These are phyloP conservation scores for Equus quagga DNA, from an alignment of 2,113 vertebrate species.

Conservation along the genomic window DNA sequence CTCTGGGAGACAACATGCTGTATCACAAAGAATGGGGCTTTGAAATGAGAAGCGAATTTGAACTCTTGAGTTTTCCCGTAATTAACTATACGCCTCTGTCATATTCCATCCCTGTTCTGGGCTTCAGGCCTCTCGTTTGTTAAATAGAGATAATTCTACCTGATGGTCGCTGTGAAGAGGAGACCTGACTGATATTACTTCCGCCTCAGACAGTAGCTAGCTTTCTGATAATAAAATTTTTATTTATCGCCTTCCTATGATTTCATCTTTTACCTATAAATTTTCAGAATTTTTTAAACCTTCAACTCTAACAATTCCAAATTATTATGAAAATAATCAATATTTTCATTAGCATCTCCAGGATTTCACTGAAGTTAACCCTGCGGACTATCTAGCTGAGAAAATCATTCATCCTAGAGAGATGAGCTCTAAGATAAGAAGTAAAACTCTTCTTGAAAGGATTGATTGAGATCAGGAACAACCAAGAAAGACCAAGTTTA, in stretches of 20 bases:
- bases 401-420: background rate
- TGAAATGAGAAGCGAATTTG: background rate
- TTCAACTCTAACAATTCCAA: background rate
- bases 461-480: background rate
- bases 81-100: background rate
- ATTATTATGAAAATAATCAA: background rate
- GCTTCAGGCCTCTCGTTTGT: background rate
- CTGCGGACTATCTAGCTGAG: background rate
- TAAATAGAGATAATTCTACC: background rate
- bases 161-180: background rate
- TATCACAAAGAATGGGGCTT: background rate
- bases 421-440: background rate
- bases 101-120: background rate
- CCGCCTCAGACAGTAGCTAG: background rate
- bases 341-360: slow-evolving; percentile 1
- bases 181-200: background rate
- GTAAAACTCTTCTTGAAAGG: background rate
- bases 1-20: background rate
- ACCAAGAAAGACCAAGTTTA: background rate
- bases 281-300: slow-evolving; percentile 16
- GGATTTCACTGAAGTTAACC: background rate
- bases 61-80: background rate
- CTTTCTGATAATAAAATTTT: background rate
- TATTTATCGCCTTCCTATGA: background rate
- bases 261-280: background rate